phyloP scores from a whole-genome alignment of 2,113 vertebrate species.

The Baryphthengus martii region DNA sequence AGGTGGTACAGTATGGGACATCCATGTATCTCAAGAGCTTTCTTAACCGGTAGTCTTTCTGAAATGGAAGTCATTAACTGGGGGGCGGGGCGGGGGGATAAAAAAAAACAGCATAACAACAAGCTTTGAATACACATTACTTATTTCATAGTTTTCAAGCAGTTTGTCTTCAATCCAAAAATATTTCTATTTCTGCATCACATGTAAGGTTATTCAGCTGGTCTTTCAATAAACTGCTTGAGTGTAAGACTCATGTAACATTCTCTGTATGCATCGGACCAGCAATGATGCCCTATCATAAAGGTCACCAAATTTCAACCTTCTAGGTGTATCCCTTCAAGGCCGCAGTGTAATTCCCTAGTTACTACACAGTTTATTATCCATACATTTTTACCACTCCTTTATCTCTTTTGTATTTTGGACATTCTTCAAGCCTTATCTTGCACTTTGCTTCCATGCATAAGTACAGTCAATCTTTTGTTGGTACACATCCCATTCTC shows the following conservation, averaged over 20 bases:
- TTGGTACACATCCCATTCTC: neutral
- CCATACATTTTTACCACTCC: neutral
- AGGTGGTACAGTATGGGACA: neutral
- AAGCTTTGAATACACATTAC: too few relatives aligned
- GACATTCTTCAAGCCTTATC: neutral
- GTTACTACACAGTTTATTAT: neutral
- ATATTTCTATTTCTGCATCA: neutral
- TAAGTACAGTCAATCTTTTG: neutral
- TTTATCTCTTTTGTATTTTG: neutral
- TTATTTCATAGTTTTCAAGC: neutral
- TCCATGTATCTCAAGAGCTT: neutral
- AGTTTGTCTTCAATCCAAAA: neutral
- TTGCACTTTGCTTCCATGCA: neutral
- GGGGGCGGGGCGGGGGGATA: neutral
- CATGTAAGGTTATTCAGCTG: rapidly evolving
- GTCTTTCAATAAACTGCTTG: neutral
- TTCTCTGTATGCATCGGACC: neutral
- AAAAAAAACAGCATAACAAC: neutral
- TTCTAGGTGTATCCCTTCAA: neutral
- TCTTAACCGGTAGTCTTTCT: neutral
- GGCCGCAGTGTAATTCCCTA: neutral
- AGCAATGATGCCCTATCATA: neutral
- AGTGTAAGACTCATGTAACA: neutral
- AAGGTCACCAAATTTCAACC: neutral
- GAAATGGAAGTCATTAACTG: neutral